A percentile compares a stretch with the other conserved stretches of the same genome.
These are phyloP conservation scores for Holacanthus passer DNA, from an alignment of 2,113 vertebrate genomes.

Conservation along the genomic window DNA sequence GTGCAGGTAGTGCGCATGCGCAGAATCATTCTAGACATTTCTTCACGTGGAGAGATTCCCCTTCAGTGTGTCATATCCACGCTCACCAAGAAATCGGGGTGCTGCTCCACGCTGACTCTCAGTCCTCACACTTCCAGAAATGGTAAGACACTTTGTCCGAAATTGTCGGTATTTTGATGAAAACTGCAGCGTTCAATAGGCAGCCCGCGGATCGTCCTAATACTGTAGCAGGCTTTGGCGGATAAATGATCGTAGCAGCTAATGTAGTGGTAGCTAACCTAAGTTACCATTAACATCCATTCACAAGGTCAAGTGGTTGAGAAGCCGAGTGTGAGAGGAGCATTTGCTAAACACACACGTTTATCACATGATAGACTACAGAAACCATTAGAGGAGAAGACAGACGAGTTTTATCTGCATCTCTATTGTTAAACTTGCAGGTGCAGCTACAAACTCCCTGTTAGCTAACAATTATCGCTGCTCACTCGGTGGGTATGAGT, in stretches of 20 bases:
- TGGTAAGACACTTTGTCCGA: slow-evolving; percentile 68
- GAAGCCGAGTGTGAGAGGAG: not conserved
- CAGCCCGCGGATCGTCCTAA: not conserved
- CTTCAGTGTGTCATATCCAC: slow-evolving; percentile 39
- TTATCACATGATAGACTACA: not conserved
- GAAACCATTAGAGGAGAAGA: not conserved
- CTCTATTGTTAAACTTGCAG: not conserved
- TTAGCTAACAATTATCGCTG: not conserved
- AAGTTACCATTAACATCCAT: not conserved
- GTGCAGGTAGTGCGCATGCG: slow-evolving; percentile 76
- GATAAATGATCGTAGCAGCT: slow-evolving; percentile 5
- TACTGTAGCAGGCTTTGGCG: not conserved
- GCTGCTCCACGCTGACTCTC: slow-evolving; percentile 11
- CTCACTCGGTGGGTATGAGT: too few relatives aligned
- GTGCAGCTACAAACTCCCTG: not conserved
- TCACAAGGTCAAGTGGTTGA: slow-evolving; percentile 49
- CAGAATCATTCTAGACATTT: slow-evolving; percentile 67
- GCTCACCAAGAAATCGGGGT: slow-evolving; percentile 18
- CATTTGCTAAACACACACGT: not conserved
- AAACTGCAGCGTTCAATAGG: too few relatives aligned
- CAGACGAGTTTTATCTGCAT: not conserved
- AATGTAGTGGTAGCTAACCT: not conserved
- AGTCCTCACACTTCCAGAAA: slow-evolving; percentile 37
- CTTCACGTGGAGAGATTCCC: slow-evolving; percentile 80
- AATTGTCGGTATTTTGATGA: rapidly evolving